Evolutionary conservation across 2,888 invertebrate species (phyloP).

Genomic region (Toxonevra muliebris): DNA sequence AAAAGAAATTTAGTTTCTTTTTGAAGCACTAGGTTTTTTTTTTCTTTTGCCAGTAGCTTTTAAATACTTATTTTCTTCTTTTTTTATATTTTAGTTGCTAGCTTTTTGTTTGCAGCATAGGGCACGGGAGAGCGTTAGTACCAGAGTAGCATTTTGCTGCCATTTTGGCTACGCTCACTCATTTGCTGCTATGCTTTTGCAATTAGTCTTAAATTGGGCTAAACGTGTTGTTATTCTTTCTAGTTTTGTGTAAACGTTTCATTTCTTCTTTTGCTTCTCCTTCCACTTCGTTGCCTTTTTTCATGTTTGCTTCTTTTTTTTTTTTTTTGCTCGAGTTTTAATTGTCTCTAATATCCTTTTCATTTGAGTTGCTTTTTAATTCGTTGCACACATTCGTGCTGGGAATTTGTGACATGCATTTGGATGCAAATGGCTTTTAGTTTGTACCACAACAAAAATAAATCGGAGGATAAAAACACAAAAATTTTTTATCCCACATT

Average conservation of each 20-base stretch:
- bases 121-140: no score
- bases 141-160: background rate
- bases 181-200: conserved; percentile 8
- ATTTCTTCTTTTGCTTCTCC: background rate
- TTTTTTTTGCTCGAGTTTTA: background rate
- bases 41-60: conserved; percentile 32
- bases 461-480: no score
- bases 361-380: conserved; percentile 2
- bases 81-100: background rate
- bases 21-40: background rate
- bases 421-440: background rate
- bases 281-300: no score
- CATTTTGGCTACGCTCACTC: background rate
- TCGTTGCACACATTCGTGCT: background rate
- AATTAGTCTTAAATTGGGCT: conserved; percentile 30
- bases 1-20: no score
- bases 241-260: background rate
- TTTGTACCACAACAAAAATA: no score
- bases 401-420: conserved; percentile 2
- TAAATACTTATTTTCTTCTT: conserved; percentile 20
- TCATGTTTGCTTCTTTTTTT: background rate
- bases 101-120: background rate
- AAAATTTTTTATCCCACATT: no score
- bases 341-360: conserved; percentile 13
- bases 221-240: conserved; percentile 26